These are phyloP conservation scores for Dendropsophus ebraccatus DNA, from an alignment of 2,113 vertebrate species.

Conservation along the genomic window DNA sequence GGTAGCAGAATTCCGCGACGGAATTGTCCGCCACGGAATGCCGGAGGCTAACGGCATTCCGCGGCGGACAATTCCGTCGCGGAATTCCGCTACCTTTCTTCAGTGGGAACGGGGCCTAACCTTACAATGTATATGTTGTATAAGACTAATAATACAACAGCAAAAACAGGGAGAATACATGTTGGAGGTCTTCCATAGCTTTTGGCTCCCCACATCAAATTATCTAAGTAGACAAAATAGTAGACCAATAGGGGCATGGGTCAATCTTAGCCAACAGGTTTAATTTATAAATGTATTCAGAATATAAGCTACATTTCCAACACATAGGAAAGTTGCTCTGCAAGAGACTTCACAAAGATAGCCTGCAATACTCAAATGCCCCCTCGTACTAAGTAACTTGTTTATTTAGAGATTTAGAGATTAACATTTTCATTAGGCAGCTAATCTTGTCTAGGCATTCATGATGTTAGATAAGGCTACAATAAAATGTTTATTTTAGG, in stretches of 20 bases:
- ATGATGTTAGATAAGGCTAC: neutral
- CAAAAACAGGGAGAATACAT: no score
- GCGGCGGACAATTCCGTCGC: no score
- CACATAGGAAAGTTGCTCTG: neutral
- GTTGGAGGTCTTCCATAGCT: neutral
- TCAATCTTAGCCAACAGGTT: neutral
- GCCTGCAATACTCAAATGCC: neutral
- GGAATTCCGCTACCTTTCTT: no score
- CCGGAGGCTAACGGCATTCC: no score
- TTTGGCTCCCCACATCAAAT: neutral
- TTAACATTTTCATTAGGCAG: constrained; percentile 16
- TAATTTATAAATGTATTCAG: neutral
- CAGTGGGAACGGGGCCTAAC: no score
- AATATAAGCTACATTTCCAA: neutral
- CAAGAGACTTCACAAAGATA: neutral
- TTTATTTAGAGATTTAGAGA: constrained; percentile 17
- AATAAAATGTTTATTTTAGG: neutral
- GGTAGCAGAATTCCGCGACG: no score
- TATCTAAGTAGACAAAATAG: neutral
- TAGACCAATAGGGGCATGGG: neutral
- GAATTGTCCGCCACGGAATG: no score
- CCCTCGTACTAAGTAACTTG: neutral
- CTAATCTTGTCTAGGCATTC: constrained; percentile 9
- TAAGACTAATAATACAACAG: neutral
- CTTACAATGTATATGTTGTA: neutral